Percentiles rank a stretch among this genome's conserved stretches.
These are phyloP conservation scores for Micromesistius poutassou DNA, from an alignment of 2,797 vertebrate genomes.

Conservation along the genomic window DNA sequence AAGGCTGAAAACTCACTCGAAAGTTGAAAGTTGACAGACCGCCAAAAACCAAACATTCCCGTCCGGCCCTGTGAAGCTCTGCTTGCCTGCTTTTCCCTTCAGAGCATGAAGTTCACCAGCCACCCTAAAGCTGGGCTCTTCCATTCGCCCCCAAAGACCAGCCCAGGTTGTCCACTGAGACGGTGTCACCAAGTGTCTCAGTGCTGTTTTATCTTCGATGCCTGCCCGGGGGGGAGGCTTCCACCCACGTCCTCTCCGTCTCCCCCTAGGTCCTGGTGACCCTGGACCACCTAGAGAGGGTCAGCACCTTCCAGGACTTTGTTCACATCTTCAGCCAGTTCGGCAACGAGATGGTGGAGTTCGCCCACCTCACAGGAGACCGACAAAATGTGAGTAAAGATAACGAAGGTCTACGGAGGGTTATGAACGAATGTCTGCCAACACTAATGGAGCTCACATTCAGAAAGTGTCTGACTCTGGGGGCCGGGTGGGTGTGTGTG, in stretches of 20 bases:
- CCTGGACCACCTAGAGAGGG: constrained; percentile 92
- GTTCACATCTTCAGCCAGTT: constrained; percentile 99
- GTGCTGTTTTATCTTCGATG: too few species aligned
- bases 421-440: constrained; percentile 7
- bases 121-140: too few species aligned
- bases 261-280: constrained; percentile 87
- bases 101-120: too few species aligned
- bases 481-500: too few species aligned
- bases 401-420: constrained; percentile 2
- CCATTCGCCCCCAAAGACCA: too few species aligned
- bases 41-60: neutral
- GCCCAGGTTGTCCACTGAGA: too few species aligned
- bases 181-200: too few species aligned
- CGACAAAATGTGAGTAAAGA: constrained; percentile 88
- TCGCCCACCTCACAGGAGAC: constrained; percentile 97
- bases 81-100: too few species aligned
- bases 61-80: neutral
- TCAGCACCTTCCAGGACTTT: constrained; percentile 97
- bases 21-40: neutral
- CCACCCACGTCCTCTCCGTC: neutral
- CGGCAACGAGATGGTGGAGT: constrained; percentile 99
- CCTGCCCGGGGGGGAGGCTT: neutral
- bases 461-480: neutral
- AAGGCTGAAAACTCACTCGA: neutral
- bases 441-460: neutral